Evolutionary conservation across 37 sponge, comb jelly and placozoan genomes (phyloP), one percentile per base, ranked within the genome.

Genomic region (Spongilla lacustris): DNA sequence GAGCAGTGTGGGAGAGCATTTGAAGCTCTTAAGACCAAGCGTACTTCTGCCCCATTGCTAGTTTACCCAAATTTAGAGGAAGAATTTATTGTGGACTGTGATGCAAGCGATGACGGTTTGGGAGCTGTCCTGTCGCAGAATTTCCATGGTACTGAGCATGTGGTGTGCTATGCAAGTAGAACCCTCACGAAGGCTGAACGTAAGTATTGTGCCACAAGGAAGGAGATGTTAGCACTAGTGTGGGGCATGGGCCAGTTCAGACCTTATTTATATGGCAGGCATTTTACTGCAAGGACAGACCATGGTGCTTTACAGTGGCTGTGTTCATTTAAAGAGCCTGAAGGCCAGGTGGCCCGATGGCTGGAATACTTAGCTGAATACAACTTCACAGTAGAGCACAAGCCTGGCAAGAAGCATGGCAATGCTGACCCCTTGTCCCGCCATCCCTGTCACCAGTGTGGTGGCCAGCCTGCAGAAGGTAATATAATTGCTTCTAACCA

Each of bases 311-410:
- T 83, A 29, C 33, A 31, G 38, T 83, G 84, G 84, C 38, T 83
- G 36, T 24, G 30, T 33, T 31, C 13, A 0, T 75, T 75, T 30
- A 83, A 83, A 36, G 49, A 83, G 27, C 84, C 75, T 34, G 27
- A 29, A 25, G 83, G 84, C 12, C 78, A 74, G 17, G 48, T 83
- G 48, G 84, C 84, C 27, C 77, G 84, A 74, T 83, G 84, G 84
- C 22, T 83, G 19, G 75, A 41, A 24, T 24, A 4, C 24, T 28
- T 83, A 9, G 27, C 37, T 11, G 46, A 21, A 74, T 83, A 77
- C 38, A 33, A 83, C 78, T 83, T 74, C 29, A 38, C 37, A 25
- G 49, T 83, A 26, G 48, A 28, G 26, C 84, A 83, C 21, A 78
- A 75, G 28, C 21, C 77, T 31, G 84, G 84, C 11, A 28, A 33